Evolutionary conservation across 2,888 invertebrate species (phyloP), one percentile per base, ranked within the genome.

Genomic region (Aporophyla lueneburgensis): DNA sequence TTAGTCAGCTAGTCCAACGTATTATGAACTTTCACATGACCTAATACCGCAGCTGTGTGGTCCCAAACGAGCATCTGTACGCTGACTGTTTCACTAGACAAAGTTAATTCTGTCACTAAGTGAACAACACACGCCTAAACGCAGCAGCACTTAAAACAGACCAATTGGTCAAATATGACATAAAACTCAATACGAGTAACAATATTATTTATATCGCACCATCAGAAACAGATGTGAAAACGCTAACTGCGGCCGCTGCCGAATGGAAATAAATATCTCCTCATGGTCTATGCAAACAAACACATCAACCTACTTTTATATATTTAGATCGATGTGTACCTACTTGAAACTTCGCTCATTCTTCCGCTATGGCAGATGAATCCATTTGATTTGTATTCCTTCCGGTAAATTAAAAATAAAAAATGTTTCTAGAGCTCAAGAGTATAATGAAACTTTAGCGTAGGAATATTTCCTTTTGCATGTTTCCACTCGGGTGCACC

Each of bases 241-340:
- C 77, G 86, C 86, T 88, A 87, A 89, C 90, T 86, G 88, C 88
- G 90, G 89, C 90, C 82, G 90, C 88, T 89, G 88, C 91, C 87
- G 89, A 92, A 94, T 93, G 89, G 93, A 95, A 95, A 95, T 95
- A 95, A 95, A 94, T 94, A 94, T 92, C 93, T 91, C 87, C 91
- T 92, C 91, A 91, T 93, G 90, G 91, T 90, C 88, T 92, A 92
- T 88, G 90, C 91, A 92, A 92, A 93, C 93, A 92, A 92, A 92
- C 90, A 91, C 90, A 91, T 91, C 92, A 92, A 93, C 93, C 93
- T 92, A 93, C 90, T 92, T 94, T 92, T 92, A 91, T 91, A 92
- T 93, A 92, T 93, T 92, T 93, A 92, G 92, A 91, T 84, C 84
- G 84, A 83, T 83, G 86, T 33, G 87, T 87, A 90, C 46, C 71